Evolutionary conservation across 2,888 invertebrate genomes (phyloP), one percentile per base, ranked within the genome.

Genomic region (Temnothorax unifasciatus): DNA sequence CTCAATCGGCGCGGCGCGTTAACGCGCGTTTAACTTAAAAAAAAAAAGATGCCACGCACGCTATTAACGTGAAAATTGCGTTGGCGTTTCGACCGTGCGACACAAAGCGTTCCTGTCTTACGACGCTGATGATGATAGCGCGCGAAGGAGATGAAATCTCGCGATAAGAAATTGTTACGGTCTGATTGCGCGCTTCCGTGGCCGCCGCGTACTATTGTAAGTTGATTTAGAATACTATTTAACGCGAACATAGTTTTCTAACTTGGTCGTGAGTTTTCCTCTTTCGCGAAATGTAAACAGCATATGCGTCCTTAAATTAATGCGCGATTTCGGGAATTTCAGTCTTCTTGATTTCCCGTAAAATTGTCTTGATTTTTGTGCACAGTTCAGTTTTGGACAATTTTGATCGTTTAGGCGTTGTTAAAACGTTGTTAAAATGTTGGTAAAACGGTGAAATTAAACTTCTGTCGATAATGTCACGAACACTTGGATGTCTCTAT

Each of bases 81-180:
- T 79, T 47, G 50, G 50, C 47, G 25, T 77, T 68, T 69, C 52
- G 11, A 44, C 25, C n/a, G 73, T 68, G 41, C 29, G 50, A n/a
- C 69, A 34, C 71, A n/a, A 29, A 71, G 71, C 71, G 52, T 29
- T 29, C 66, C 29, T 1, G 44, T 29, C 18, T 15, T 29, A 41
- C n/a, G 18, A 50, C 68, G 18, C 21, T 15, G 54, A 15, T 63
- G 61, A 79, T 84, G 64, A 84, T 77, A 63, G 44, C 38, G 61
- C 29, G n/a, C 50, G 50, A 13, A 52, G 50, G 18, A 38, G 76
- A 81, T 68, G 11, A 38, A 69, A 59, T 61, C 74, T 44, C 77
- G 44, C 63, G 38, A 63, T 79, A 77, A 61, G 77, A 71, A 83
- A 82, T 74, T 66, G 82, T 87, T 71, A 82, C 82, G 79, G 84